Evolutionary conservation across 2,797 vertebrate species (phyloP), one percentile per base, ranked within the genome.

Genomic region (Enteromius mattozi): DNA sequence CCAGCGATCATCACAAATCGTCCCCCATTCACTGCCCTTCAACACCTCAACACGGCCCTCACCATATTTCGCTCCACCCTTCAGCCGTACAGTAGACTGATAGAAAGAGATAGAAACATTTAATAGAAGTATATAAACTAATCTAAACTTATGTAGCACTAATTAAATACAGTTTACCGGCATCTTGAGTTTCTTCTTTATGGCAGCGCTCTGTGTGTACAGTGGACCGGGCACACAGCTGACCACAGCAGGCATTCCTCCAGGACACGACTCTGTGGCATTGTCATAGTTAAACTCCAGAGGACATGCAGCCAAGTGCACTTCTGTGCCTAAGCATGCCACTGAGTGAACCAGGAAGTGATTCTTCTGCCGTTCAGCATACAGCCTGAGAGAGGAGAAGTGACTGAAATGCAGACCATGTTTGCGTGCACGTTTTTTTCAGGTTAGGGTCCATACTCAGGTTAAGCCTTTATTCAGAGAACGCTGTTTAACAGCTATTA

Each of bases 41-140:
- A 99, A 93, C 86, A 99, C 96, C 92, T 99, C 98, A 0, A 99
- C 96, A 0, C 98, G 96, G 14, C 98, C 98, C 88, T 99, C 98
- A 0, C 97, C 97, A 0, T 92, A 45, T 87, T 86, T 93, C 0
- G 97, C 95, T 0, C 98, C 98, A 0, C 97, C 98, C 91, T 99
- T 99, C 87, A 99, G 94, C 65, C 98, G 95, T 81, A 99, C 94
- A 0, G 85, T 93, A 6, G 80, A 92, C 97, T 99, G 78, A 0
- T 54, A 61, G 3, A 59, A 12, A 77, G 56, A 71, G 56, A 49
- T n/a, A 71, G 16, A 76, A 27, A 21, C 2, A 12, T 12, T 63
- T 17, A 30, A 79, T 3, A 30, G 10, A n/a, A 30, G 16, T 21
- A 54, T n/a, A 19, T 65, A 19, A 33, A 33, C 27, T 33, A 59